A percentile compares a stretch with the other conserved stretches of the same genome.
phyloP scores from a whole-genome alignment of 2,797 vertebrate species.

The Oreortyx pictus region DNA sequence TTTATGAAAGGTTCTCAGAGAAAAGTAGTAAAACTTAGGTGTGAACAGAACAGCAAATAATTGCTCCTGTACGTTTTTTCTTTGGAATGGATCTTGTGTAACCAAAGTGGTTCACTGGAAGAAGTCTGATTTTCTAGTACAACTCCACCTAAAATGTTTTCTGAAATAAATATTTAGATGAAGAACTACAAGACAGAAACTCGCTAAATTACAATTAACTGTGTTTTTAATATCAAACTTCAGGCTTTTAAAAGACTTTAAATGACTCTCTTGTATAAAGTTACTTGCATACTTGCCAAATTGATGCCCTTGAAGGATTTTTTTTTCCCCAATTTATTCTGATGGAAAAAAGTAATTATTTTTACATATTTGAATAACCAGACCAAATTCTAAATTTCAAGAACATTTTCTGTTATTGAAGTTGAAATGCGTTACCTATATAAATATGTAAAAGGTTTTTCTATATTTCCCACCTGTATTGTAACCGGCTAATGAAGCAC shows the following conservation, averaged over 20 bases:
- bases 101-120: background rate
- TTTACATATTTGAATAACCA: background rate
- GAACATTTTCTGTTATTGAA: background rate
- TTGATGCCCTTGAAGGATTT: background rate
- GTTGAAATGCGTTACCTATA: background rate
- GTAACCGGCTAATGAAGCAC: background rate
- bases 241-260: background rate
- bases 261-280: background rate
- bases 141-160: background rate
- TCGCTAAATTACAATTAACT: background rate
- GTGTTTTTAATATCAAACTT: background rate
- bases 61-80: background rate
- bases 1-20: background rate
- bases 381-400: background rate
- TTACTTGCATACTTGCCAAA: background rate
- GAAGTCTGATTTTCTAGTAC: background rate
- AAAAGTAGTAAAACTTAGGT: too few species aligned
- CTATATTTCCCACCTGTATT: background rate
- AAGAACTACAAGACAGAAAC: background rate
- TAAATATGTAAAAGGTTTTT: background rate
- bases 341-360: background rate
- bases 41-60: too few species aligned
- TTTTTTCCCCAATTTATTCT: background rate
- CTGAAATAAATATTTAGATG: background rate
- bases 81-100: background rate